Conservation (phyloP, 2,888 invertebrate species). For the Rotaria sp. region DNA sequence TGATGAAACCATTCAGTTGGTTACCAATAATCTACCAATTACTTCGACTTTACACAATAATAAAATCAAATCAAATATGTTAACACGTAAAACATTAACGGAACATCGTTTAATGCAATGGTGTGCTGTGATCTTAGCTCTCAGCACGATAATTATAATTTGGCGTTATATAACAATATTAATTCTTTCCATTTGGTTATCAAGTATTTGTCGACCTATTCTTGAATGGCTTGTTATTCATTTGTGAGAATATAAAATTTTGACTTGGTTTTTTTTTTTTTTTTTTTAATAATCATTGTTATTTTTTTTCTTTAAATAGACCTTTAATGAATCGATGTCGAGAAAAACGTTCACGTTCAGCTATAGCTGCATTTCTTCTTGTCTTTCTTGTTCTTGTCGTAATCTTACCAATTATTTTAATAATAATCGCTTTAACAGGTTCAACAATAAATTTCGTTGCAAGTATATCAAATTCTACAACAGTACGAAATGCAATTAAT, state of each 20-base stretch:
- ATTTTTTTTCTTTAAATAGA: neutral
- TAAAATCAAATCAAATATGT: neutral
- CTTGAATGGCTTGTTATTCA: conserved; percentile 6
- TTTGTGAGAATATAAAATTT: neutral
- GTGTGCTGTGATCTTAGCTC: neutral
- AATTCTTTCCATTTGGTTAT: neutral
- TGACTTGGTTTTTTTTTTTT: neutral
- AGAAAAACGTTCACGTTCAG: conserved; percentile 22
- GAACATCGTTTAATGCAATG: conserved; percentile 14
- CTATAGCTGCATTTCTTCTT: neutral
- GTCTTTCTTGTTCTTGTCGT: neutral
- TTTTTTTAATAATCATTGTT: neutral
- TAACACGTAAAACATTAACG: neutral
- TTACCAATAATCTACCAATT: neutral
- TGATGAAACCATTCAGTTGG: neutral
- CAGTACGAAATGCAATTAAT: conserved; percentile 17
- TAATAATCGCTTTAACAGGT: neutral
- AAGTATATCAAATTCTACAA: neutral
- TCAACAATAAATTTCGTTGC: neutral
- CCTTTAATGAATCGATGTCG: conserved; percentile 1
- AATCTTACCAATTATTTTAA: neutral
- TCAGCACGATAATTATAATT: neutral
- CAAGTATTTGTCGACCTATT: conserved; percentile 22
- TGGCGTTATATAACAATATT: conserved; percentile 1
- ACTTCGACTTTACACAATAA: neutral